Evolutionary conservation across 2,797 vertebrate species (phyloP).

Genomic region (Cetoscarus ocellatus): DNA sequence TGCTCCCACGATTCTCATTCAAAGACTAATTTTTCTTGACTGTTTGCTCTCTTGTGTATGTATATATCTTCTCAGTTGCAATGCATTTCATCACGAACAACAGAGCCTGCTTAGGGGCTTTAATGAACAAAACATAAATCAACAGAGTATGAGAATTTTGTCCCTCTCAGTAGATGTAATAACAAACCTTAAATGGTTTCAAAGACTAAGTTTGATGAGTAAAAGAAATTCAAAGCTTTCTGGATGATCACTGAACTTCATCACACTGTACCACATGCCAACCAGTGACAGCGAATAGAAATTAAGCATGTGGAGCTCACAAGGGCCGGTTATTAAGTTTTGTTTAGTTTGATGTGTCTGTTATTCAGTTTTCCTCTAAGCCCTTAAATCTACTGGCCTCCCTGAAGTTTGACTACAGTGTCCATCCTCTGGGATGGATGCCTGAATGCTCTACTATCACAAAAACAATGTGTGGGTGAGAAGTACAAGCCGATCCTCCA

Average conservation of each 20-base stretch:
- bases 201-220: neutral
- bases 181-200: neutral
- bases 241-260: neutral
- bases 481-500: slow-evolving; percentile 37
- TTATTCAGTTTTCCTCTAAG: neutral
- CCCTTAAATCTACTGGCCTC: neutral
- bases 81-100: slow-evolving; percentile 16
- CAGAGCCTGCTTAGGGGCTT: slow-evolving; percentile 13
- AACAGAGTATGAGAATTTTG: neutral
- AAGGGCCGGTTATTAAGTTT: neutral
- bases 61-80: neutral
- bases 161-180: neutral
- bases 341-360: neutral
- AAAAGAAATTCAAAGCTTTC: neutral
- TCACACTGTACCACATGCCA: slow-evolving; percentile 1
- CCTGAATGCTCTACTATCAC: slow-evolving; percentile 26
- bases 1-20: slow-evolving; percentile 10
- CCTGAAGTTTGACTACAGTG: neutral
- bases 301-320: neutral
- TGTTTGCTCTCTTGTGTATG: slow-evolving; percentile 22
- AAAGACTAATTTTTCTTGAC: slow-evolving; percentile 26
- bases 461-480: slow-evolving; percentile 37
- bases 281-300: neutral
- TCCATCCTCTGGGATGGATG: neutral
- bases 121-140: slow-evolving; percentile 27